Evolutionary conservation across 2,888 invertebrate genomes (phyloP), one percentile per base, ranked within the genome.

Genomic region (Pyrrhia umbra): DNA sequence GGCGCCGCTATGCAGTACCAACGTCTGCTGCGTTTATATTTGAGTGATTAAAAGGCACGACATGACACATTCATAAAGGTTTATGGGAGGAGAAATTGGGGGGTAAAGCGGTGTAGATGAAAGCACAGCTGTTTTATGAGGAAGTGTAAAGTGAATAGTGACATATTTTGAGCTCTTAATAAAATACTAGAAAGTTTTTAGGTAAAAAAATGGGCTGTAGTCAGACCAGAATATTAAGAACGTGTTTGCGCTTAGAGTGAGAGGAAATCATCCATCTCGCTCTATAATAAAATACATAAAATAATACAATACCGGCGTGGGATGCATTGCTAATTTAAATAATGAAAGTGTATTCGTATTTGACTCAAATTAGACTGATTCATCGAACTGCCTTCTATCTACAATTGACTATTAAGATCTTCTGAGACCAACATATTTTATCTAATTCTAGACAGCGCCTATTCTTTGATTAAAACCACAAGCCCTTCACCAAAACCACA

Each of bases 1-100:
- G 49, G 51, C 45, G 40, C 46, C 46, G 45, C 49, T 42, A 58
- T 61, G 66, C 62, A 68, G 43, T 39, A 20, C 47, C 34, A 52
- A 69, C 66, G 72, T 69, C 63, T 51, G 8, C 15, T 67, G 73
- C 51, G 58, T 72, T 61, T 62, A 61, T 62, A 73, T 62, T 34
- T 40, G 50, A 45, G 54, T 58, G 27, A 72, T 60, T 72, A 70
- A 58, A 70, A 45, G 15, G 34, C 18, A 45, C 10, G 45, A 34
- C 8, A 20, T 39, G 54, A 42, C 40, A 54, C 51, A 54, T 61
- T 46, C 13, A 10, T 34, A 15, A 68, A 45, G 13, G 6, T 20
- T 3, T 34, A n/a, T 34, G 15, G 34, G 6, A 2, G 34, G 2
- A 23, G 4, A 23, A 6, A 10, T 9, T 16, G 45, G 6, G 23